A percentile compares a stretch with the other conserved stretches of the same genome.
These are phyloP conservation scores for Pachymerium ferrugineum DNA, from an alignment of 2,888 invertebrate genomes.

Conservation along the genomic window DNA sequence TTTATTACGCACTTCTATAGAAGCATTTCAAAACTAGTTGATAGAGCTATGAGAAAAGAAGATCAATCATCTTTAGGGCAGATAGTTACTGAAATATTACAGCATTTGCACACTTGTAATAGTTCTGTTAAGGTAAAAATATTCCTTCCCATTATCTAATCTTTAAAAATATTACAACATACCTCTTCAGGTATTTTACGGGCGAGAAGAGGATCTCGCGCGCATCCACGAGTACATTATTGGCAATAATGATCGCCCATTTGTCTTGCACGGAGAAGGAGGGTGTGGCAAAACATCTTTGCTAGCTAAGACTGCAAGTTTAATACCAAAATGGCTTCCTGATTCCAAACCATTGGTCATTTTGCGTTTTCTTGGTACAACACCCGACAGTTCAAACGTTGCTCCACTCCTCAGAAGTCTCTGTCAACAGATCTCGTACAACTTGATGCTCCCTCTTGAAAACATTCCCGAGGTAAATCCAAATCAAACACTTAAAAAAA, in stretches of 20 bases:
- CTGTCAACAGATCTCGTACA: slow-evolving; percentile 91
- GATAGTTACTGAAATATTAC: slow-evolving; percentile 86
- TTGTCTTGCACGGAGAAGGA: slow-evolving; percentile 89
- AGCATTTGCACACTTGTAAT: slow-evolving; percentile 91
- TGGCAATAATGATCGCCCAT: slow-evolving; percentile 72
- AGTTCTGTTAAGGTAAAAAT: slow-evolving; percentile 71
- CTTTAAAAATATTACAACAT: too few relatives aligned
- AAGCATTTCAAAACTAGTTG: slow-evolving; percentile 84
- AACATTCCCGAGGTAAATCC: slow-evolving; percentile 70
- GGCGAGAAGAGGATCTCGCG: slow-evolving; percentile 76
- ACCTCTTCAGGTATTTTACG: slow-evolving; percentile 88
- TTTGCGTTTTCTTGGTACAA: slow-evolving; percentile 89
- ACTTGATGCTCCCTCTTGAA: slow-evolving; percentile 83
- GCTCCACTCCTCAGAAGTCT: slow-evolving; percentile 91
- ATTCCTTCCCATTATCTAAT: too few relatives aligned
- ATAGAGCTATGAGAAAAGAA: slow-evolving; percentile 91
- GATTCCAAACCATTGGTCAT: slow-evolving; percentile 72
- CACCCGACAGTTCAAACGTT: slow-evolving; percentile 91
- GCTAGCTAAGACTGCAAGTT: slow-evolving; percentile 82
- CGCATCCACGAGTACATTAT: slow-evolving; percentile 76
- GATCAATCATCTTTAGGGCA: slow-evolving; percentile 89
- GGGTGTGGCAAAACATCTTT: slow-evolving; percentile 98
- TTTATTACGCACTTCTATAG: slow-evolving; percentile 92
- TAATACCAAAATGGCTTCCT: slow-evolving; percentile 57
- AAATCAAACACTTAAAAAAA: background rate